Percentiles rank a stretch among this genome's conserved stretches.
phyloP scores from a whole-genome alignment of 2,888 invertebrate species.

The Acleris cristana region DNA sequence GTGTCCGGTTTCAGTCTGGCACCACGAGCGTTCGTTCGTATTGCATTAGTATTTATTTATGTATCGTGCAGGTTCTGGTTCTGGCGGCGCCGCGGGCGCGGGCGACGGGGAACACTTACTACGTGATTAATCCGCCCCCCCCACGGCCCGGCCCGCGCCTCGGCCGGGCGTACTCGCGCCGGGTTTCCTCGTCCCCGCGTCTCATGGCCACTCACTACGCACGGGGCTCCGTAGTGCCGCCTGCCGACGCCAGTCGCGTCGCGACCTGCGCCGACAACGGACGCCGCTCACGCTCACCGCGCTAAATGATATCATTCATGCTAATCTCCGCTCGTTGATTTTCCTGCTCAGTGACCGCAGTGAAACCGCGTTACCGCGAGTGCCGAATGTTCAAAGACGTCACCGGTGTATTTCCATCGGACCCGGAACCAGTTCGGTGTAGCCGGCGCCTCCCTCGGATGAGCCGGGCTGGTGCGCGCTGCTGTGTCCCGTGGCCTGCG shows the following conservation, averaged over 20 bases:
- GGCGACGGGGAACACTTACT: conserved; percentile 79
- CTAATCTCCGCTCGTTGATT: conserved; percentile 77
- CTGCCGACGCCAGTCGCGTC: conserved; percentile 79
- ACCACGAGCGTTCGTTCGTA: conserved; percentile 67
- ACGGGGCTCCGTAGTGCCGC: conserved; percentile 65
- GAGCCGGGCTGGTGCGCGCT: conserved; percentile 66
- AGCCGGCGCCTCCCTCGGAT: conserved; percentile 69
- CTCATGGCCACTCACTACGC: conserved; percentile 84
- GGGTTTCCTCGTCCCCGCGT: conserved; percentile 84
- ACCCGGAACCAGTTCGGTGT: conserved; percentile 73
- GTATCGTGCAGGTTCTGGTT: conserved; percentile 78
- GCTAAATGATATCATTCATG: conserved; percentile 75
- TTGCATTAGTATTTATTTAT: conserved; percentile 81
- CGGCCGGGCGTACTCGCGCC: conserved; percentile 77
- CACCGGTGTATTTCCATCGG: conserved; percentile 73
- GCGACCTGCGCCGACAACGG: conserved; percentile 79
- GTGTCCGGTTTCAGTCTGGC: conserved; percentile 83
- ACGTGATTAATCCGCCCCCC: conserved; percentile 80
- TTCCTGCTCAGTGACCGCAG: conserved; percentile 76
- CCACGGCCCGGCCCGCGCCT: conserved; percentile 55
- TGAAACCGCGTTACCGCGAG: conserved; percentile 73
- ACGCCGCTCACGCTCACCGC: conserved; percentile 50
- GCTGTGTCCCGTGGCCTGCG: conserved; percentile 75
- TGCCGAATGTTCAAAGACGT: conserved; percentile 77
- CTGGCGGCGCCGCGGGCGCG: conserved; percentile 58